phyloP scores from a whole-genome alignment of 1,140 invertebrate species.

The Idris sp. region DNA sequence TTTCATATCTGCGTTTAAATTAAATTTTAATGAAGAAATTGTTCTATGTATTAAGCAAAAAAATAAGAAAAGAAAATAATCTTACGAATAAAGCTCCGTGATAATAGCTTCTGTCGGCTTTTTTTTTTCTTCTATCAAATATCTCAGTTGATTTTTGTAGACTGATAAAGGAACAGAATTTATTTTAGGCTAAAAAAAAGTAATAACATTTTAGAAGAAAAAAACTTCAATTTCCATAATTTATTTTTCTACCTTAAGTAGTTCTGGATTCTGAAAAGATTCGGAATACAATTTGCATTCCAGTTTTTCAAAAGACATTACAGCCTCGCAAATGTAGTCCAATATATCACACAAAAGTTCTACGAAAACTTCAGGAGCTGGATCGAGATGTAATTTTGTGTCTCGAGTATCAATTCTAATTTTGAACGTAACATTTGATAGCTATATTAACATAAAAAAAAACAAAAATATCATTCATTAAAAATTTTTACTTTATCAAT shows the following conservation, averaged over 20 bases:
- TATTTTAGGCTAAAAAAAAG: constrained; percentile 64
- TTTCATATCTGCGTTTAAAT: constrained; percentile 61
- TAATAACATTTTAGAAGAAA: neutral
- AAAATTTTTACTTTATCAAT: too few species aligned
- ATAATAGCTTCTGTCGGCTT: constrained; percentile 83
- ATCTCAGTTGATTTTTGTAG: constrained; percentile 80
- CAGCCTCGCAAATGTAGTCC: constrained; percentile 84
- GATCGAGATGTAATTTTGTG: constrained; percentile 86
- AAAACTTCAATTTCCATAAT: neutral
- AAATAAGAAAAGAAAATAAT: too few species aligned
- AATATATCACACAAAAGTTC: constrained; percentile 84
- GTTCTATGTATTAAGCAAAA: neutral
- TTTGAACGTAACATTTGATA: constrained; percentile 85
- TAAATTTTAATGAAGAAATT: constrained; percentile 8
- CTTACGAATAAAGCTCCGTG: constrained; percentile 80
- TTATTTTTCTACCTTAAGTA: constrained; percentile 69
- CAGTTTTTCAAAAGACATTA: constrained; percentile 84
- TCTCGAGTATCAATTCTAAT: constrained; percentile 84
- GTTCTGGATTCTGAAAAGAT: constrained; percentile 72
- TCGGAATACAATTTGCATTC: constrained; percentile 85
- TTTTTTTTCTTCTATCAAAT: constrained; percentile 84
- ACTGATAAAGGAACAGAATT: constrained; percentile 77
- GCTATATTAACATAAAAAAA: constrained; percentile 76
- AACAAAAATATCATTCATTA: constrained; percentile 14
- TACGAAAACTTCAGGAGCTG: constrained; percentile 86